Conservation (phyloP, 64 coral and sea anemone species). For the Platygyra sinensis region DNA sequence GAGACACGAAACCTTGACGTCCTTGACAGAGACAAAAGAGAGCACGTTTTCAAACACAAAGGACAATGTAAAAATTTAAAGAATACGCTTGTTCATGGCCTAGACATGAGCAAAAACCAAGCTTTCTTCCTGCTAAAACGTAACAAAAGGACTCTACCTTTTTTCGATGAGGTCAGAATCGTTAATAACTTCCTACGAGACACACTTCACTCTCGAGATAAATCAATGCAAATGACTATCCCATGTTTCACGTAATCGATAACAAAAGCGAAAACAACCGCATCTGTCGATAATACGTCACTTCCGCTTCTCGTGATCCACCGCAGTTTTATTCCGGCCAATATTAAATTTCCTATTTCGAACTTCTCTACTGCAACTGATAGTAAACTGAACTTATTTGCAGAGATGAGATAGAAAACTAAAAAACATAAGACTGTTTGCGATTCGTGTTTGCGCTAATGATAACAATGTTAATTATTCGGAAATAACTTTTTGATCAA, state of each 20-base stretch:
- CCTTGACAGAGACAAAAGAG: background rate
- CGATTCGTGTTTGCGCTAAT: too few species aligned
- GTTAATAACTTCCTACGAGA: constrained; percentile 10
- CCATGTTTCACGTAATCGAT: constrained; percentile 3
- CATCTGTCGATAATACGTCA: background rate
- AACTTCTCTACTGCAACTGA: too few species aligned
- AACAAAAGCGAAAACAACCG: background rate
- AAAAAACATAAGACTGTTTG: too few species aligned
- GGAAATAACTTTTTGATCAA: too few species aligned
- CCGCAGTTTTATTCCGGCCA: background rate
- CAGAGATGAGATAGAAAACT: too few species aligned
- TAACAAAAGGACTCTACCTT: constrained; percentile 12
- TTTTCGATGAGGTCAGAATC: constrained; percentile 43
- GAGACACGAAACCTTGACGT: background rate
- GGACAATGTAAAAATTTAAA: too few species aligned
- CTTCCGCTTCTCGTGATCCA: constrained; percentile 19
- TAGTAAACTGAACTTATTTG: too few species aligned
- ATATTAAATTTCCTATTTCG: too few species aligned
- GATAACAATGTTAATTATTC: too few species aligned
- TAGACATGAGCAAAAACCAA: background rate
- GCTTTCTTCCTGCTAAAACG: background rate
- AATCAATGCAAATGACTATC: background rate
- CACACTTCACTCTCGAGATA: background rate
- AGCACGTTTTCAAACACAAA: background rate
- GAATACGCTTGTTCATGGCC: background rate